Conservation (phyloP, 1,140 invertebrate species). For the Eupristina koningsbergeri region DNA sequence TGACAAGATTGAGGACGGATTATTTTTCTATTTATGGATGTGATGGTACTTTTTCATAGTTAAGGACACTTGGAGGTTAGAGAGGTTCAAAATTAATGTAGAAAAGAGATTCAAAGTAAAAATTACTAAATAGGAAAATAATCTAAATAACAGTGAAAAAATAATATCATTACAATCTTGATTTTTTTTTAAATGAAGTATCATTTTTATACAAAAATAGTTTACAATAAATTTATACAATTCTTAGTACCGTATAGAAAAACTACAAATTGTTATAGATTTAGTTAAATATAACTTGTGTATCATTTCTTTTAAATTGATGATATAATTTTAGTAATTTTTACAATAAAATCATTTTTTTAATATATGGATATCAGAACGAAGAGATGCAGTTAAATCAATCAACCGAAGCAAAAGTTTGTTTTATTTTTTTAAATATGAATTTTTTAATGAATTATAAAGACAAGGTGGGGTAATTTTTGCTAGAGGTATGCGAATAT, state of each 20-base stretch:
- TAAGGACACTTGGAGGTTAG: constrained; percentile 4
- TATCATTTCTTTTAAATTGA: no score
- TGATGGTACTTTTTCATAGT: constrained; percentile 11
- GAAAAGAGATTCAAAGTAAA: constrained; percentile 42
- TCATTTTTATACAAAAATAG: no score
- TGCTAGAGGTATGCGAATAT: constrained; percentile 6
- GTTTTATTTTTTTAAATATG: constrained; percentile 13
- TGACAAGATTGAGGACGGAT: constrained; percentile 49
- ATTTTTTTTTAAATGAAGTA: no score
- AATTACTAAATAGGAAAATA: constrained; percentile 35
- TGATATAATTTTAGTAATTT: constrained; percentile 42
- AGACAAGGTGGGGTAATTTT: constrained; percentile 3
- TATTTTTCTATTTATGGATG: constrained; percentile 32
- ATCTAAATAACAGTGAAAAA: no score
- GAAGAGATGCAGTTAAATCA: constrained; percentile 53
- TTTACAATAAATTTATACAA: no score
- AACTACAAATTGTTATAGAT: no score
- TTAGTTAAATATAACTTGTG: no score
- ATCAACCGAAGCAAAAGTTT: constrained; percentile 44
- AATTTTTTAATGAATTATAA: background rate
- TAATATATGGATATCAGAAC: constrained; percentile 41
- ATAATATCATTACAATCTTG: no score
- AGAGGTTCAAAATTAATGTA: constrained; percentile 20
- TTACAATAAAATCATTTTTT: constrained; percentile 41
- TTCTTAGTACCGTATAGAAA: no score